phyloP scores from a whole-genome alignment of 2,888 invertebrate genomes.

The Cerastis rubricosa region DNA sequence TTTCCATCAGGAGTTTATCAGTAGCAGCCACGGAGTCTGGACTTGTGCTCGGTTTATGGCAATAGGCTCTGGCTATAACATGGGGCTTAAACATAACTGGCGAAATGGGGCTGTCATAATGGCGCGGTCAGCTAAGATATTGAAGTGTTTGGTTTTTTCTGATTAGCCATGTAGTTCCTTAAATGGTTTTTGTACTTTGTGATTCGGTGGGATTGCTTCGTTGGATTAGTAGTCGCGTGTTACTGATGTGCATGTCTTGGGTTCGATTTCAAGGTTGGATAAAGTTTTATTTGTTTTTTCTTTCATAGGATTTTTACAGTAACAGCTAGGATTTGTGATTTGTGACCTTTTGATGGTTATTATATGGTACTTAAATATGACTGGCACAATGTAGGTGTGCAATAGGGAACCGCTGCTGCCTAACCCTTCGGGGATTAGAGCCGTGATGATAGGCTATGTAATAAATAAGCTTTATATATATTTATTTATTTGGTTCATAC shows the following conservation, averaged over 20 bases:
- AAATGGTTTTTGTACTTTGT: slow-evolving; percentile 41
- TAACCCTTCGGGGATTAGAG: no score
- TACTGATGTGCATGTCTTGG: background rate
- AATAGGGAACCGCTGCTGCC: no score
- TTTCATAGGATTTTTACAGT: background rate
- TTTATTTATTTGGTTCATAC: no score
- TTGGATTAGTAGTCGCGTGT: background rate
- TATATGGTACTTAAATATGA: background rate
- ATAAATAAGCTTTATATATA: no score
- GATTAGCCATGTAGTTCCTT: slow-evolving; percentile 28
- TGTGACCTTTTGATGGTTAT: background rate
- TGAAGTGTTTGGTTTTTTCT: slow-evolving; percentile 6
- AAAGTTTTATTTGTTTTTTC: background rate
- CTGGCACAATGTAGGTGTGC: background rate
- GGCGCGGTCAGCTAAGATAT: slow-evolving; percentile 15
- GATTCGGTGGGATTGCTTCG: background rate
- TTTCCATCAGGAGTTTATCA: no score
- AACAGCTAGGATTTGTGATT: background rate
- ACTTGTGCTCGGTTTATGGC: no score
- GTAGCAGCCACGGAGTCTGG: no score
- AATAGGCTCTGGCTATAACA: no score
- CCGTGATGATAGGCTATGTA: background rate
- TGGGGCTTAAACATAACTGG: no score
- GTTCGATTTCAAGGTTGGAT: background rate
- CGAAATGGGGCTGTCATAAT: slow-evolving; percentile 28